phyloP scores from a whole-genome alignment of 2,113 vertebrate species.

The Anoura caudifer region DNA sequence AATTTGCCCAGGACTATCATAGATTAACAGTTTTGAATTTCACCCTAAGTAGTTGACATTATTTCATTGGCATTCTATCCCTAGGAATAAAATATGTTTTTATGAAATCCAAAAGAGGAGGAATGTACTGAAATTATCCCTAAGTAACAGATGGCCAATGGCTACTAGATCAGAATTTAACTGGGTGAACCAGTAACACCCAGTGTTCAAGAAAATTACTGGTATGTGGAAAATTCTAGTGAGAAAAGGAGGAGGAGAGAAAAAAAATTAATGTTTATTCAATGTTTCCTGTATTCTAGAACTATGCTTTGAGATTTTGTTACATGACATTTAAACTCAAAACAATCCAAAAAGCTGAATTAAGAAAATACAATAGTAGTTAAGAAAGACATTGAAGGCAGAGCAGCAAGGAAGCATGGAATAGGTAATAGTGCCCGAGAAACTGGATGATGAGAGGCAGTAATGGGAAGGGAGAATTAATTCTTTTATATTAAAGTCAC shows the following conservation, averaged over 20 bases:
- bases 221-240: no score
- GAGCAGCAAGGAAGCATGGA: neutral
- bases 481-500: neutral
- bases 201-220: neutral
- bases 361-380: neutral
- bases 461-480: neutral
- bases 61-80: neutral
- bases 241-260: neutral
- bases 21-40: neutral
- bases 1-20: neutral
- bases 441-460: neutral
- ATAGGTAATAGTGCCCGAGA: neutral
- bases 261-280: neutral
- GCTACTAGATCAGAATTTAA: neutral
- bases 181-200: neutral
- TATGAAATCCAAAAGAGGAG: neutral
- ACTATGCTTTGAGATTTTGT: neutral
- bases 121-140: neutral
- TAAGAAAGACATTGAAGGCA: neutral
- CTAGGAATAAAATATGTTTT: neutral
- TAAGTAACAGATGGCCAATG: neutral
- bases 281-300: neutral
- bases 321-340: neutral
- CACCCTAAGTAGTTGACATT: neutral
- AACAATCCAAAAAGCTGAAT: neutral